Evolutionary conservation across 2,888 invertebrate genomes (phyloP).

Genomic region (Noctua pronuba): DNA sequence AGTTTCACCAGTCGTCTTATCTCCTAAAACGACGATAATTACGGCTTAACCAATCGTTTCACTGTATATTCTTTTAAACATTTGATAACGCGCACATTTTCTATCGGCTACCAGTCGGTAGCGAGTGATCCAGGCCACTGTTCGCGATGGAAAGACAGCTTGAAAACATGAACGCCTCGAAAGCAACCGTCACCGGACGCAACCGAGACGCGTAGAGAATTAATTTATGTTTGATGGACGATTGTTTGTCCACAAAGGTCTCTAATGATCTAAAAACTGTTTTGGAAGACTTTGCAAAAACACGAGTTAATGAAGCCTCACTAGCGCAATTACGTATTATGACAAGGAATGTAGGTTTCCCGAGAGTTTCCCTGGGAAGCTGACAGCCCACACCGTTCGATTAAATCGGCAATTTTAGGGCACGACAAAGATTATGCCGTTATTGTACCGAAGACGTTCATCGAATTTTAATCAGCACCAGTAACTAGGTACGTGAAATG

Average conservation of each 20-base stretch:
- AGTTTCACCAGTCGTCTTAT: constrained; percentile 80
- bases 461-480: constrained; percentile 50
- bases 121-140: constrained; percentile 85
- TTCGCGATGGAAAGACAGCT: constrained; percentile 86
- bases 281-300: constrained; percentile 71
- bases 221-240: constrained; percentile 87
- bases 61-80: constrained; percentile 76
- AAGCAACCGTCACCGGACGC: constrained; percentile 89
- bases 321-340: constrained; percentile 23
- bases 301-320: constrained; percentile 70
- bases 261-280: constrained; percentile 76
- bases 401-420: constrained; percentile 41
- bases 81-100: constrained; percentile 80
- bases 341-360: constrained; percentile 52
- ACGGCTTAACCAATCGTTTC: constrained; percentile 81
- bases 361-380: constrained; percentile 14
- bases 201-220: constrained; percentile 87
- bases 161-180: constrained; percentile 85
- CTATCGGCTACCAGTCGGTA: constrained; percentile 79
- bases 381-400: constrained; percentile 13
- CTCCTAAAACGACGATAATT: constrained; percentile 76
- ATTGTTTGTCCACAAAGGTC: constrained; percentile 85
- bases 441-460: constrained; percentile 41
- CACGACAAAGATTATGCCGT: constrained; percentile 40
- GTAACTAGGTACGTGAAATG: constrained; percentile 38